Conservation (phyloP, 37 sponge, comb jelly and placozoan genomes). For the Hexactinellida sp. region DNA sequence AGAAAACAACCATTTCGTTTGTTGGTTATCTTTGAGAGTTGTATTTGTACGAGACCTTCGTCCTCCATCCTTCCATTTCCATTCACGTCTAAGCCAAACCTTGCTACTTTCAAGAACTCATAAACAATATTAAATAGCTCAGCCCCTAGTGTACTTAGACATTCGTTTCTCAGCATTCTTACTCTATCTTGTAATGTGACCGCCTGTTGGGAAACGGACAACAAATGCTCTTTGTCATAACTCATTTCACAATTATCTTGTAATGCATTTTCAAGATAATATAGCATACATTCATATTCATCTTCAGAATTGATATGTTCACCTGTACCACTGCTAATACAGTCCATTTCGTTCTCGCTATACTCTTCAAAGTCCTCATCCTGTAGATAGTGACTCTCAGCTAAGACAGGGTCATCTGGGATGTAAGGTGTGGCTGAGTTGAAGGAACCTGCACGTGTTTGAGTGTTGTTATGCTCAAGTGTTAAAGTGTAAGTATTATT, state of each 20-base stretch:
- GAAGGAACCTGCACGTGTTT: not conserved
- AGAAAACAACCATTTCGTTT: slow-evolving; percentile 10
- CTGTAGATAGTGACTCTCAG: not conserved
- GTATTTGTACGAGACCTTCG: not conserved
- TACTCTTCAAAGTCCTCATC: not conserved
- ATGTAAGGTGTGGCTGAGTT: not conserved
- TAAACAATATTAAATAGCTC: not conserved
- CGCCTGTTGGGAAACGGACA: not conserved
- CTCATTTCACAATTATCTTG: not conserved
- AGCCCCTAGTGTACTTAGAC: not conserved
- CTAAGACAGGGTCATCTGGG: not conserved
- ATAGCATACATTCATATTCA: not conserved
- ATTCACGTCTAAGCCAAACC: not conserved
- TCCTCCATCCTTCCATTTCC: not conserved
- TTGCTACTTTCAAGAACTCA: not conserved
- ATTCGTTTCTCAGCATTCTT: not conserved
- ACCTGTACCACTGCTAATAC: not conserved
- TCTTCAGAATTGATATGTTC: not conserved
- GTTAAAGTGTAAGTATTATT: not conserved
- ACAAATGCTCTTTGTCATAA: not conserved
- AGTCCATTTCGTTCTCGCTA: not conserved
- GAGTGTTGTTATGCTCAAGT: not conserved
- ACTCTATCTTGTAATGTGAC: not conserved
- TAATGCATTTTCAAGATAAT: not conserved
- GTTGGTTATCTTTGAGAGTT: not conserved